These are phyloP conservation scores for Habropoda laboriosa DNA, from an alignment of 1,140 invertebrate genomes.

Conservation along the genomic window DNA sequence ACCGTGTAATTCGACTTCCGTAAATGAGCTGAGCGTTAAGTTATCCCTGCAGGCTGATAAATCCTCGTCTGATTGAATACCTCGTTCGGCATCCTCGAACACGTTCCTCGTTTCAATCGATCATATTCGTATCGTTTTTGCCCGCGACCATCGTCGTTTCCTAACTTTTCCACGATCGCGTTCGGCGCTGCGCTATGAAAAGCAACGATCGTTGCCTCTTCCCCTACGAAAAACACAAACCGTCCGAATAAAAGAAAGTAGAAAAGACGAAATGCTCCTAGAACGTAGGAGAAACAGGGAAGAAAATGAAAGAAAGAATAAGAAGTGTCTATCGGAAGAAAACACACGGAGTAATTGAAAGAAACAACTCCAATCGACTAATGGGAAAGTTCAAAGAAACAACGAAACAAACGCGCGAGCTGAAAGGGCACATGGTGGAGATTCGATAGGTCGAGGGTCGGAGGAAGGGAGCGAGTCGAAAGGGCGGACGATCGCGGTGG, in stretches of 20 bases:
- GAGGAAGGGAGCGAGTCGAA: neutral
- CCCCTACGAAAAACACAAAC: neutral
- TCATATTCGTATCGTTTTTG: neutral
- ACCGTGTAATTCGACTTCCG: conserved; percentile 44
- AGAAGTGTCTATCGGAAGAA: neutral
- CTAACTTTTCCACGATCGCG: neutral
- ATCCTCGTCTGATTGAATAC: conserved; percentile 18
- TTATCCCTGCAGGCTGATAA: conserved; percentile 9
- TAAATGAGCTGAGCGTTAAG: conserved; percentile 46
- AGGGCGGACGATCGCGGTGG: conserved; percentile 7
- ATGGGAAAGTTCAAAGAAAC: no score
- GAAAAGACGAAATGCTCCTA: no score
- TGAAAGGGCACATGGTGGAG: neutral
- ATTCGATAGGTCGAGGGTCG: no score
- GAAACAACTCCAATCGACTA: neutral
- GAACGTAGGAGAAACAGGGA: no score
- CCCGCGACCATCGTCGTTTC: no score
- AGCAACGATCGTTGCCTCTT: no score
- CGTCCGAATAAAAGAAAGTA: neutral
- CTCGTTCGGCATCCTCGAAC: neutral
- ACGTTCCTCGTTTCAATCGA: neutral
- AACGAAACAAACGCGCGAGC: neutral
- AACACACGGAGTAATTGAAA: neutral
- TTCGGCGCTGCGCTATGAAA: no score
- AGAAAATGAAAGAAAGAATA: no score